Evolutionary conservation across 2,797 vertebrate species (phyloP).

Genomic region (Myoxocephalus aenaeus): DNA sequence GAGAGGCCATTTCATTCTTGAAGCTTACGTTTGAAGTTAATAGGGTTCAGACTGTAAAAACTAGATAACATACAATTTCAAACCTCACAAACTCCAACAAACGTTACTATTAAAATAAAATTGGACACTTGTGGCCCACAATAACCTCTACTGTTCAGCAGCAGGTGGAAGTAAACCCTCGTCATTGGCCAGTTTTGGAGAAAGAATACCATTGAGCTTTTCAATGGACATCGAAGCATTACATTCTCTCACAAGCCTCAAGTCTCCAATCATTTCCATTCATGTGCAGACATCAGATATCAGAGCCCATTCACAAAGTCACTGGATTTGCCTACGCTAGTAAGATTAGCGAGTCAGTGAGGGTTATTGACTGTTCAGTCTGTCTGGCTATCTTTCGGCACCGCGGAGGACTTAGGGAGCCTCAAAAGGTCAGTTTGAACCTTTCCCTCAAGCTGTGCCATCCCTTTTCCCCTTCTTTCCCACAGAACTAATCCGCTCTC

Average conservation of each 20-base stretch:
- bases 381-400: slow-evolving; percentile 78
- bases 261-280: slow-evolving; percentile 71
- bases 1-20: not conserved
- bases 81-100: slow-evolving; percentile 16
- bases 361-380: slow-evolving; percentile 67
- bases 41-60: slow-evolving; percentile 11
- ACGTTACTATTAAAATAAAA: slow-evolving; percentile 29
- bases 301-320: slow-evolving; percentile 68
- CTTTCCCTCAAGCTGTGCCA: slow-evolving; percentile 68
- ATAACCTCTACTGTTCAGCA: slow-evolving; percentile 10
- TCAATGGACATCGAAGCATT: slow-evolving; percentile 49
- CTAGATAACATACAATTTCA: slow-evolving; percentile 9
- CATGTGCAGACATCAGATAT: slow-evolving; percentile 73
- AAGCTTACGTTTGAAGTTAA: not conserved
- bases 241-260: slow-evolving; percentile 51
- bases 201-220: slow-evolving; percentile 38
- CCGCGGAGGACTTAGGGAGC: slow-evolving; percentile 69
- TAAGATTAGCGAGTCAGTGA: slow-evolving; percentile 72
- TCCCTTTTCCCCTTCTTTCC: slow-evolving; percentile 74
- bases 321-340: slow-evolving; percentile 64
- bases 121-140: not conserved
- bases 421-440: slow-evolving; percentile 82
- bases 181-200: slow-evolving; percentile 23
- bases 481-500: slow-evolving; percentile 85
- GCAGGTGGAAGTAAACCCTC: slow-evolving; percentile 7